phyloP scores from a whole-genome alignment of 1,140 invertebrate species.

The Heliothis virescens region DNA sequence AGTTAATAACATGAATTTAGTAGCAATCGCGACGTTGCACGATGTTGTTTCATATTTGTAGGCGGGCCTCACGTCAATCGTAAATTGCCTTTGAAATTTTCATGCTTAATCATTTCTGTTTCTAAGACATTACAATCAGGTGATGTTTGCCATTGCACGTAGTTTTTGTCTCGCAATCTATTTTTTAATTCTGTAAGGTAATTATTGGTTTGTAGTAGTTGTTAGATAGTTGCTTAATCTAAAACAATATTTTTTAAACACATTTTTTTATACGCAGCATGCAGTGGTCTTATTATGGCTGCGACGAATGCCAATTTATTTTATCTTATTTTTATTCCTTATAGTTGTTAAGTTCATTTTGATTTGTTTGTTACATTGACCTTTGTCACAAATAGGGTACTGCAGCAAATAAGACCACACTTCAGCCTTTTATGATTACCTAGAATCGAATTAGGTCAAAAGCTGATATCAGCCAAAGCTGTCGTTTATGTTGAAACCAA shows the following conservation, averaged over 20 bases:
- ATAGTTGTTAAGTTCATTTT: no score
- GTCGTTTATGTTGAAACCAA: not conserved
- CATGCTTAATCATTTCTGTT: conserved; percentile 3
- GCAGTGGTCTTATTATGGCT: no score
- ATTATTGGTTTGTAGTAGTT: no score
- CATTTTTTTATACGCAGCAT: no score
- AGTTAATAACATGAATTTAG: conserved; percentile 45
- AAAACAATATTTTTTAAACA: no score
- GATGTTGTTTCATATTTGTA: conserved; percentile 4
- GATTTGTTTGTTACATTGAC: not conserved
- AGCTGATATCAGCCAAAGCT: no score
- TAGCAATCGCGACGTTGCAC: conserved; percentile 11
- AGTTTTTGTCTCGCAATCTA: not conserved
- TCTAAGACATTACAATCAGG: not conserved
- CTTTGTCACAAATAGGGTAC: not conserved
- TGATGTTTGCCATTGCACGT: not conserved
- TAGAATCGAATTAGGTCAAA: no score
- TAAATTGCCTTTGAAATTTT: conserved; percentile 35
- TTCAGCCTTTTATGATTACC: no score
- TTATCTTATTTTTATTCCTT: no score
- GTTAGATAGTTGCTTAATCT: no score
- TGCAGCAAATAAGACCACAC: not conserved
- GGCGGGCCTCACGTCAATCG: not conserved
- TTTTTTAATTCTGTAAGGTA: no score
- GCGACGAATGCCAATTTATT: no score